Base-by-base conservation (phyloP, 2,888 invertebrate genomes). In the Germaria angustata region DNA sequence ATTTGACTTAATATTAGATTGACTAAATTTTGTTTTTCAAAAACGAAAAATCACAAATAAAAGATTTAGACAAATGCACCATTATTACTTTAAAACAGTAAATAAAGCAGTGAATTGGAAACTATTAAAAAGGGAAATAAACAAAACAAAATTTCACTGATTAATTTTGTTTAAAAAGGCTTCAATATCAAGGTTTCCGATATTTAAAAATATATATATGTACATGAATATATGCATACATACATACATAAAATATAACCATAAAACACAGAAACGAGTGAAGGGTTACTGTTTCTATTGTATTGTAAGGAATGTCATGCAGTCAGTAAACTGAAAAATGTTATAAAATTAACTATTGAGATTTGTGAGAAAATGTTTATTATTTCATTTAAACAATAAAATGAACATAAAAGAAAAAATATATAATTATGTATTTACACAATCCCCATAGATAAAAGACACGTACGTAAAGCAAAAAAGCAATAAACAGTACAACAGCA, bases 101-200 rank as follows among this genome's bases (percentile, higher is more conserved):
- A 4, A 13, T 39, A 13, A 39, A 39, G 11, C 39, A n/a, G n/a
- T 39, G 9, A 39, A 39, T n/a, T 39, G 9, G 39, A 39, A 39
- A 13, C 4, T 39, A 13, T 39, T n/a, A 13, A 9, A 39, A 22
- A 13, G 15, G 2, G 0, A 34, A 11, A 17, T 4, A 28, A 13
- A 53, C 2, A 55, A 55, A 55, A 17, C 2, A 28, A 17, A 46
- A 20, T 15, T 3, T 9, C n/a, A 28, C 9, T 53, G 20, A 36
- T 44, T 63, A 63, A 63, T 0, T 46, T 17, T 34, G 49, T 34
- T 65, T 49, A 61, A 65, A 46, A 34, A 49, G 4, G 34, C n/a
- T 49, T 32, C 68, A 68, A 68, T 68, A 53, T 68, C 17, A 53
- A 41, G 28, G 53, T 39, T 51, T 68, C 17, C 41, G 24, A 36